Base-by-base conservation (phyloP, 2,113 vertebrate species). In the Sialia sialis region DNA sequence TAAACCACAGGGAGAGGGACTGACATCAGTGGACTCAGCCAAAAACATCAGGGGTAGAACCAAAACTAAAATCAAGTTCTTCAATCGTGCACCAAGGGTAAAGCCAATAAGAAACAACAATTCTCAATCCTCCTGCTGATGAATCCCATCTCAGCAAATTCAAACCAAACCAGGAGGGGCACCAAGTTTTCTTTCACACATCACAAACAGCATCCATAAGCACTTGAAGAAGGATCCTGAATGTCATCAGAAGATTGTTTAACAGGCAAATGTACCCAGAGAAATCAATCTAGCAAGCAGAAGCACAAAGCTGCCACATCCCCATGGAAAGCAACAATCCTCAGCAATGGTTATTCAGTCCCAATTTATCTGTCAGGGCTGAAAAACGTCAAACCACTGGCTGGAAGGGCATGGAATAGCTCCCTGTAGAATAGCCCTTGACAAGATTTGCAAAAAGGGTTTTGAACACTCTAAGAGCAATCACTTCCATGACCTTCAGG, bases 371-470 rank as follows among this genome's bases (percentile, higher is more conserved):
- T 38, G n/a, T 39, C 52, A 75, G 62, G 27, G 41, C 60, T 66
- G 13, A 68, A 54, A 63, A 73, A 46, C 4, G 2, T 21, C 56
- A 63, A 32, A 41, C 54, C 58, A 19, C n/a, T 6, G 58, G 10
- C 43, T 63, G 29, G 39, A 39, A 86, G 17, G 39, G 30, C 32
- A 41, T 6, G 19, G n/a, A 91, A 44, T 4, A 44, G 76, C 21
- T 80, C 52, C 48, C 30, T 0, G 0, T 2, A 21, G n/a, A 82
- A 38, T 0, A 77, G 44, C 18, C 23, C n/a, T 27, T 10, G 27
- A 26, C 23, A 52, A 52, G 36, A 66, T 9, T 49, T 22, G 2
- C 63, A 62, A 14, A 56, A 48, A 39, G 5, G 30, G 26, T 43
- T 75, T 70, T 52, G 44, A 60, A 58, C 7, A 23, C 18, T 48